Percentiles rank a stretch among this genome's conserved stretches.
Conservation (phyloP, 2,888 invertebrate genomes). For the Sphinx pinastri region DNA sequence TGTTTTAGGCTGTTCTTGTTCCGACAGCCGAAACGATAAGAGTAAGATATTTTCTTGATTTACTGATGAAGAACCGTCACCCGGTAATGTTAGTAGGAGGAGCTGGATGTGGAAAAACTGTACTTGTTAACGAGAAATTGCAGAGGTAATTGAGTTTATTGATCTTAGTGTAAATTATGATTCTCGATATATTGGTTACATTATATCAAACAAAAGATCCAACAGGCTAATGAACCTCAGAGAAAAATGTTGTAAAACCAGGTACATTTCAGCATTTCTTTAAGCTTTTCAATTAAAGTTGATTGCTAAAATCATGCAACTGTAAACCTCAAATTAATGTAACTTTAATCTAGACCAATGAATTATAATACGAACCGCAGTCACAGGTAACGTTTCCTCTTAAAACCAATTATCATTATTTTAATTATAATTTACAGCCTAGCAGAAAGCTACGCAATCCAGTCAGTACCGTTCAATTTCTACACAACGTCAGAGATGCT, state of each 20-base stretch:
- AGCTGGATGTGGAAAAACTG: slow-evolving; percentile 97
- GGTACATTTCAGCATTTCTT: no score
- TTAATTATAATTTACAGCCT: slow-evolving; percentile 70
- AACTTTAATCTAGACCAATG: no score
- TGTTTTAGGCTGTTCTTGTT: slow-evolving; percentile 91
- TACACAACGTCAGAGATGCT: slow-evolving; percentile 98
- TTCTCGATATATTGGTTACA: no score
- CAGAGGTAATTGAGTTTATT: slow-evolving; percentile 65
- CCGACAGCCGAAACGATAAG: slow-evolving; percentile 97
- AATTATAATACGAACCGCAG: no score
- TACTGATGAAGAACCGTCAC: slow-evolving; percentile 93
- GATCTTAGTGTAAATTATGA: neutral
- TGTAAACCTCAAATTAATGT: no score
- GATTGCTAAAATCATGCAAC: no score
- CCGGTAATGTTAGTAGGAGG: slow-evolving; percentile 98
- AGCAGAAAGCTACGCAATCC: slow-evolving; percentile 93
- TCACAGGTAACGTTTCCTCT: no score
- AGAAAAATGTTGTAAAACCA: no score
- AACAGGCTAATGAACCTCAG: no score
- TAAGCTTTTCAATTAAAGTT: no score
- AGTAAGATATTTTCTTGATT: slow-evolving; percentile 93
- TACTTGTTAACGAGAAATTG: slow-evolving; percentile 88
- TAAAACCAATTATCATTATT: no score
- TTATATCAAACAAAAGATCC: no score
- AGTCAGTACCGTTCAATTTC: slow-evolving; percentile 98